Percentiles rank a stretch among this genome's conserved stretches.
Evolutionary conservation across 30 jellyfish, hydroid and myxozoan species (phyloP).

Genomic region (Chrysaora quinquecirrha): DNA sequence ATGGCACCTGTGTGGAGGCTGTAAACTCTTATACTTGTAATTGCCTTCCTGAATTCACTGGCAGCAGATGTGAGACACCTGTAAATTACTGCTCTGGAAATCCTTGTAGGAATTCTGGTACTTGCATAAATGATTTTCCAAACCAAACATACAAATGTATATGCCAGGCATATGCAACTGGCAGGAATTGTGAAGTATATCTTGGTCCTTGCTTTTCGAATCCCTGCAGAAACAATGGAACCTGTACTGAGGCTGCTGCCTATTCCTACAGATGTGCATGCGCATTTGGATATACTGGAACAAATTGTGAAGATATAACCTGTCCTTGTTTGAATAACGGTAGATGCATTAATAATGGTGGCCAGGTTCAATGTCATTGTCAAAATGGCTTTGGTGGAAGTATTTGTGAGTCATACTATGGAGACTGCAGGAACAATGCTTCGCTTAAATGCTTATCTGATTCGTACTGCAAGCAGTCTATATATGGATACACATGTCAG

Average conservation of each 20-base stretch:
- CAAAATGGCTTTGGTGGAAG: slow-evolving; percentile 70
- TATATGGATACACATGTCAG: slow-evolving; percentile 72
- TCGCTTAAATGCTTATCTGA: slow-evolving; percentile 38
- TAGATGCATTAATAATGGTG: slow-evolving; percentile 40
- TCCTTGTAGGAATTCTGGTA: slow-evolving; percentile 80
- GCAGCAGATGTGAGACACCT: slow-evolving; percentile 59
- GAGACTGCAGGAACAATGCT: slow-evolving; percentile 81
- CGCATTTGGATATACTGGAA: slow-evolving; percentile 71
- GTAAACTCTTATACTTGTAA: slow-evolving; percentile 55
- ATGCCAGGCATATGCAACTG: slow-evolving; percentile 72
- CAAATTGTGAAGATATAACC: slow-evolving; percentile 52
- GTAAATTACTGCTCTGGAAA: slow-evolving; percentile 61
- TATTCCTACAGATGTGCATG: slow-evolving; percentile 57
- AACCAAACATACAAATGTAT: slow-evolving; percentile 59
- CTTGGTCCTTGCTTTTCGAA: slow-evolving; percentile 70
- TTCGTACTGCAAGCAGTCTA: slow-evolving; percentile 49
- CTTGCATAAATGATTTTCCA: slow-evolving; percentile 51
- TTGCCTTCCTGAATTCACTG: slow-evolving; percentile 70
- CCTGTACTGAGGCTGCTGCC: slow-evolving; percentile 39
- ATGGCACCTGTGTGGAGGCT: slow-evolving; percentile 74
- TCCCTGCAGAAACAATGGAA: slow-evolving; percentile 75
- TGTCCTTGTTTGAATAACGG: slow-evolving; percentile 84
- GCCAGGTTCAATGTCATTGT: slow-evolving; percentile 50
- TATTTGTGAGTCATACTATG: slow-evolving; percentile 63
- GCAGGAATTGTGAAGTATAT: slow-evolving; percentile 73